Conservation (phyloP, 2,888 invertebrate genomes). For the Drosophila nigricruria region DNA sequence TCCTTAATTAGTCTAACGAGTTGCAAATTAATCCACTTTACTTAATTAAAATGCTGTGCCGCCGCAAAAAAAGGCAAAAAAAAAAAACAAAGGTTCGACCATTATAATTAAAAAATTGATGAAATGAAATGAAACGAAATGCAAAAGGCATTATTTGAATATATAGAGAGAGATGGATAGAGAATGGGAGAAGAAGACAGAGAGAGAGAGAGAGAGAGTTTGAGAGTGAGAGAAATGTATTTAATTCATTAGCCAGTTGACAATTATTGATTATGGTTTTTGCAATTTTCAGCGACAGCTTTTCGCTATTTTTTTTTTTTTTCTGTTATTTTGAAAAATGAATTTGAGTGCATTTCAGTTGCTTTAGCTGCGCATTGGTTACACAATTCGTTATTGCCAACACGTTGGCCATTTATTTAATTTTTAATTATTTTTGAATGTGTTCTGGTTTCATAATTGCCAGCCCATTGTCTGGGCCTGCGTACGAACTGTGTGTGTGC, state of each 20-base stretch:
- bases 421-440: conserved; percentile 74
- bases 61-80: conserved; percentile 17
- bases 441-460: conserved; percentile 67
- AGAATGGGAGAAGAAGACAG: not conserved
- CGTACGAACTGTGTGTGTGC: conserved; percentile 43
- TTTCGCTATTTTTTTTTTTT: conserved; percentile 9
- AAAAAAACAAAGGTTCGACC: conserved; percentile 23
- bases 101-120: conserved; percentile 62
- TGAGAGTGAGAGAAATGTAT: conserved; percentile 52
- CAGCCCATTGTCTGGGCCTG: conserved; percentile 52
- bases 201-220: not conserved
- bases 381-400: conserved; percentile 51
- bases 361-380: conserved; percentile 55
- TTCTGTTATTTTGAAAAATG: conserved; percentile 31
- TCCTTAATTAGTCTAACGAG: conserved; percentile 85
- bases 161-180: not conserved
- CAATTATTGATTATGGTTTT: conserved; percentile 81
- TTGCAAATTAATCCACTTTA: conserved; percentile 84
- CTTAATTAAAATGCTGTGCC: conserved; percentile 82
- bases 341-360: conserved; percentile 56
- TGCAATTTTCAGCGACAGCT: conserved; percentile 30
- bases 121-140: conserved; percentile 33
- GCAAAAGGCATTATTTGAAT: conserved; percentile 13
- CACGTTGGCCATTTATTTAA: conserved; percentile 60
- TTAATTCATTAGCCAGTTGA: conserved; percentile 81